These are phyloP conservation scores for Microctonus hyperodae DNA, from an alignment of 2,888 invertebrate genomes.

Conservation along the genomic window DNA sequence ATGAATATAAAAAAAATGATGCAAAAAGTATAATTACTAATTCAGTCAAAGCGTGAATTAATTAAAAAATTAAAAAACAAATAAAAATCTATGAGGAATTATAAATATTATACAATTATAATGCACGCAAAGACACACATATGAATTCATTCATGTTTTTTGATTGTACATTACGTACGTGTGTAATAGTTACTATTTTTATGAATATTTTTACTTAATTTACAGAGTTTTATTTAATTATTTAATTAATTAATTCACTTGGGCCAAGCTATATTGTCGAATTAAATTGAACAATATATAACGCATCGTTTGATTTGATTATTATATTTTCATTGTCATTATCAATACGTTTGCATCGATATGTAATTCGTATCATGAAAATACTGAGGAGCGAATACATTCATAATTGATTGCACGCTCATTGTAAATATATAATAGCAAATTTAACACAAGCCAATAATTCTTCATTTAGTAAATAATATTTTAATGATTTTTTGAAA, in stretches of 20 bases:
- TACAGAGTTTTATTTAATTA: too few species aligned
- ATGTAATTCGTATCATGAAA: constrained; percentile 20
- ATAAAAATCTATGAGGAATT: not conserved
- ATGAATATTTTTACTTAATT: not conserved
- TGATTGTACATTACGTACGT: not conserved
- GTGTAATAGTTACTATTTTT: not conserved
- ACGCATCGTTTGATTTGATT: constrained; percentile 6
- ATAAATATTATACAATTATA: not conserved
- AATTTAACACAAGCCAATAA: constrained; percentile 6
- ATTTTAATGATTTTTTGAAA: not conserved
- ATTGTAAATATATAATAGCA: not conserved
- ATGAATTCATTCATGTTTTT: not conserved
- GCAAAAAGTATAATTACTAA: not conserved
- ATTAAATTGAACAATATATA: not conserved
- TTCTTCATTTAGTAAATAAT: not conserved
- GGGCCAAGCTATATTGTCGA: constrained; percentile 1
- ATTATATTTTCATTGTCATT: constrained; percentile 16
- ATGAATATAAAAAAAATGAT: constrained; percentile 5
- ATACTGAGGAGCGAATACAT: constrained; percentile 30
- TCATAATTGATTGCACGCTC: constrained; percentile 14
- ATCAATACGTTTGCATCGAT: constrained; percentile 22
- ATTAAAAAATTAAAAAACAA: not conserved
- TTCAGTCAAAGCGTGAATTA: constrained; percentile 6
- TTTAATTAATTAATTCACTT: not conserved
- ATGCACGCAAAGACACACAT: not conserved